Percentiles rank a stretch among this genome's conserved stretches.
Conservation (phyloP, 2,888 invertebrate genomes). For the Steinernema carpocapsae region DNA sequence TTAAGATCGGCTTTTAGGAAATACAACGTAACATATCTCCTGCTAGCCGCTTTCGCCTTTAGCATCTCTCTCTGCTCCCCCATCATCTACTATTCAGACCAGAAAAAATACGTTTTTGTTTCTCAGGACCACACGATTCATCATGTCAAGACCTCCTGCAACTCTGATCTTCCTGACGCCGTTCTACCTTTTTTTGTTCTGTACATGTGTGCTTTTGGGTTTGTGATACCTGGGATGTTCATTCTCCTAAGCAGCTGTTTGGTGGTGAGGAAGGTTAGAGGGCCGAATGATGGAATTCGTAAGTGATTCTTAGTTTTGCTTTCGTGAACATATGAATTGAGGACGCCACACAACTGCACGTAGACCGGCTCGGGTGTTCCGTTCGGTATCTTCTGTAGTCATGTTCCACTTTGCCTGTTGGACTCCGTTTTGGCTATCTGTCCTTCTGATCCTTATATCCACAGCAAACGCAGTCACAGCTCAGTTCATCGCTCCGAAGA, state of each 20-base stretch:
- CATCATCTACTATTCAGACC: constrained; percentile 55
- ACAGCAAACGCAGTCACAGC: constrained; percentile 42
- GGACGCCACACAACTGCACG: too few relatives aligned
- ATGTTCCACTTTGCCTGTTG: constrained; percentile 47
- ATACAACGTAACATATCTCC: constrained; percentile 35
- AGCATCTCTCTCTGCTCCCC: constrained; percentile 49
- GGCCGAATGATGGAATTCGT: constrained; percentile 44
- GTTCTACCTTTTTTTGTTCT: constrained; percentile 47
- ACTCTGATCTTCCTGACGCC: constrained; percentile 46
- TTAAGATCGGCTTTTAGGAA: not conserved
- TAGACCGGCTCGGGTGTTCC: constrained; percentile 40
- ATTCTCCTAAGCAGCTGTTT: constrained; percentile 55
- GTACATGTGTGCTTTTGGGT: constrained; percentile 57
- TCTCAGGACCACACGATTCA: constrained; percentile 29
- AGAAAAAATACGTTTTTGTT: constrained; percentile 1
- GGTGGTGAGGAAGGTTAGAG: constrained; percentile 50
- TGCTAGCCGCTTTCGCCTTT: constrained; percentile 43
- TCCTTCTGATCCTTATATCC: constrained; percentile 42
- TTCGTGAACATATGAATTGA: too few relatives aligned
- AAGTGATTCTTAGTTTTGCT: constrained; percentile 10
- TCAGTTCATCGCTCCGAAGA: constrained; percentile 37
- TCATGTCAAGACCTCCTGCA: constrained; percentile 39
- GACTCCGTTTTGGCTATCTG: constrained; percentile 39
- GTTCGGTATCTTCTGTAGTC: constrained; percentile 50
- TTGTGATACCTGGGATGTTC: constrained; percentile 49